A percentile compares a stretch with the other conserved stretches of the same genome.
Evolutionary conservation across 2,797 vertebrate genomes (phyloP).

Genomic region (Lemur catta): DNA sequence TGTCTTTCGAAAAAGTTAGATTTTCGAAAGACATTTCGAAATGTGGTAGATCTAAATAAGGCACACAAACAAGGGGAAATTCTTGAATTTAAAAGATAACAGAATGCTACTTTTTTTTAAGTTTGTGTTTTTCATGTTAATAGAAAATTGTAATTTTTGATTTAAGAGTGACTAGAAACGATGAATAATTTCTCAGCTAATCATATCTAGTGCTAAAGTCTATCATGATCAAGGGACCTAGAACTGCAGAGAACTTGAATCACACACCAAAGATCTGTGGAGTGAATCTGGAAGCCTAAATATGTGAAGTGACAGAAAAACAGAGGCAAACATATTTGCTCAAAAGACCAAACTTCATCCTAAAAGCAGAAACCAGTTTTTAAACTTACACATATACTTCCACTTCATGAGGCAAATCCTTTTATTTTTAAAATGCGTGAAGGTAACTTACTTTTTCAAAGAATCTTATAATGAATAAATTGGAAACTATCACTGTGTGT

Average conservation of each 20-base stretch:
- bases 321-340: neutral
- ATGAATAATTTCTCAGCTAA: conserved; percentile 8
- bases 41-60: neutral
- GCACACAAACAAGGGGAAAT: neutral
- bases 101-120: neutral
- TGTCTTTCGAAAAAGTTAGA: conserved; percentile 26
- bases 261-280: neutral
- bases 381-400: neutral
- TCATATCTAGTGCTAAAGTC: neutral
- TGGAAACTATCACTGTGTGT: neutral
- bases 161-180: conserved; percentile 14
- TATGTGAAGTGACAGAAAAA: conserved; percentile 10
- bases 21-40: too few relatives aligned
- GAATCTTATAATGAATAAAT: neutral
- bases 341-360: neutral
- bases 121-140: conserved; percentile 5
- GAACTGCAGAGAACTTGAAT: neutral
- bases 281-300: neutral
- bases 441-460: conserved; percentile 38
- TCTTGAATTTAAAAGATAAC: neutral
- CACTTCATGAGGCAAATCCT: neutral
- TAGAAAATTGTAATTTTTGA: conserved; percentile 13
- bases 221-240: neutral
- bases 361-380: neutral
- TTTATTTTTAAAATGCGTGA: neutral